Percentiles rank a stretch among this genome's conserved stretches.
Conservation (phyloP, 2,113 vertebrate genomes). For the Ameiurus melas region DNA sequence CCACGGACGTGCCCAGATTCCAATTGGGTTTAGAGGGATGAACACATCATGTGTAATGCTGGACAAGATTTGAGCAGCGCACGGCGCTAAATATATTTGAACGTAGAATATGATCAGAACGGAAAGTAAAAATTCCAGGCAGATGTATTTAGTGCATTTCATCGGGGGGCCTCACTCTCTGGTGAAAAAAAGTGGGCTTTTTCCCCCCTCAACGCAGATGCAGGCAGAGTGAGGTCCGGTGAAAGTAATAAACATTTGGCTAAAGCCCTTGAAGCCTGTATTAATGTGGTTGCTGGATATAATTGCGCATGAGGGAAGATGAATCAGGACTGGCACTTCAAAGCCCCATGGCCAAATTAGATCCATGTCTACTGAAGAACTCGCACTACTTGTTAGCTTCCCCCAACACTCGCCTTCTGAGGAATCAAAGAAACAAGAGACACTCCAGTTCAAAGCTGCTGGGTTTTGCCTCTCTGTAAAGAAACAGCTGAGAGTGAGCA, state of each 20-base stretch:
- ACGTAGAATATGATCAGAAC: constrained; percentile 36
- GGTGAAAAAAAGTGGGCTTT: constrained; percentile 40
- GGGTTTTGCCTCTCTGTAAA: constrained; percentile 30
- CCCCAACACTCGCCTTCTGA: constrained; percentile 9
- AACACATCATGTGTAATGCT: constrained; percentile 36
- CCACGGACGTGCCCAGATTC: neutral
- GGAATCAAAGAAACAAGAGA: constrained; percentile 52
- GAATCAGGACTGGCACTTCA: constrained; percentile 50
- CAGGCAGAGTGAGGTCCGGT: constrained; percentile 41
- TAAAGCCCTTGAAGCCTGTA: constrained; percentile 43
- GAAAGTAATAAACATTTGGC: constrained; percentile 44
- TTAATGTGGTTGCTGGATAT: constrained; percentile 50
- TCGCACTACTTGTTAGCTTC: constrained; percentile 36
- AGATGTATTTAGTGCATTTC: constrained; percentile 36
- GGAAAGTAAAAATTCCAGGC: constrained; percentile 30
- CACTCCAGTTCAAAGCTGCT: constrained; percentile 46
- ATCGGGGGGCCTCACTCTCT: neutral
- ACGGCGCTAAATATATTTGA: constrained; percentile 60
- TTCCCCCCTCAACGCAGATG: constrained; percentile 16
- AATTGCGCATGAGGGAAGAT: constrained; percentile 55
- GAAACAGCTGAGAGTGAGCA: constrained; percentile 29
- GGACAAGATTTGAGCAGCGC: constrained; percentile 54
- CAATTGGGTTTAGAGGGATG: neutral
- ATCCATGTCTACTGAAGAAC: constrained; percentile 47
- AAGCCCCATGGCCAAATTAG: constrained; percentile 47